These are phyloP conservation scores for Neotoxoptera formosana DNA, from an alignment of 1,140 invertebrate genomes.

Conservation along the genomic window DNA sequence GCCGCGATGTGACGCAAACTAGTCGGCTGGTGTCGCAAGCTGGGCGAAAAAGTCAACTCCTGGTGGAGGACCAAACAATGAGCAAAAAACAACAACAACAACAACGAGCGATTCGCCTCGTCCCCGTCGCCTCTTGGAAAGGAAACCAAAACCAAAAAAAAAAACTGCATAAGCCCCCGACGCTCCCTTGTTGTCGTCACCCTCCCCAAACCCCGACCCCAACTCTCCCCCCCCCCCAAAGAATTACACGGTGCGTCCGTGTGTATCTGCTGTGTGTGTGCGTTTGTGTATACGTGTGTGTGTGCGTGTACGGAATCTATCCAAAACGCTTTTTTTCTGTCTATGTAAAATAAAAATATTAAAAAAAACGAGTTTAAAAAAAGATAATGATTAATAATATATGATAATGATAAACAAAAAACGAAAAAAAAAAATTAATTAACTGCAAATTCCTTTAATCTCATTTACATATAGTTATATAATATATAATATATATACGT, in stretches of 20 bases:
- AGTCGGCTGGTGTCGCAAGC: constrained; percentile 80
- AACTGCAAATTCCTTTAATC: constrained; percentile 51
- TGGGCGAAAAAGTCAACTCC: constrained; percentile 83
- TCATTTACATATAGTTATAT: constrained; percentile 45
- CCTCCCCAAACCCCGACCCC: too few species aligned
- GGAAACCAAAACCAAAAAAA: too few species aligned
- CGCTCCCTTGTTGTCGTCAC: background rate
- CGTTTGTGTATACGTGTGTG: background rate
- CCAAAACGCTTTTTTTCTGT: constrained; percentile 34
- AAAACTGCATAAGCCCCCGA: background rate
- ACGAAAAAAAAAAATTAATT: constrained; percentile 21
- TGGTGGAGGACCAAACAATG: constrained; percentile 68
- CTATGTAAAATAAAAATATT: background rate
- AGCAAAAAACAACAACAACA: background rate
- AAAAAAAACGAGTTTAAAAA: constrained; percentile 31
- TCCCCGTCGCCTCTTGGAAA: background rate
- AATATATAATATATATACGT: too few species aligned
- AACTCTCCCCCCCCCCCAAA: background rate
- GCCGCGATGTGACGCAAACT: constrained; percentile 88
- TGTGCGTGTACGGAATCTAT: background rate
- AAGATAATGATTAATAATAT: constrained; percentile 12
- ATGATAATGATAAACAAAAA: background rate
- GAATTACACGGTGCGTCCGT: background rate
- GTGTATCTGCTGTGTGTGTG: background rate
- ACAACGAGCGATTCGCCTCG: background rate